A percentile compares a stretch with the other conserved stretches of the same genome.
Evolutionary conservation across 2,797 vertebrate genomes (phyloP).

Genomic region (Tapera naevia): DNA sequence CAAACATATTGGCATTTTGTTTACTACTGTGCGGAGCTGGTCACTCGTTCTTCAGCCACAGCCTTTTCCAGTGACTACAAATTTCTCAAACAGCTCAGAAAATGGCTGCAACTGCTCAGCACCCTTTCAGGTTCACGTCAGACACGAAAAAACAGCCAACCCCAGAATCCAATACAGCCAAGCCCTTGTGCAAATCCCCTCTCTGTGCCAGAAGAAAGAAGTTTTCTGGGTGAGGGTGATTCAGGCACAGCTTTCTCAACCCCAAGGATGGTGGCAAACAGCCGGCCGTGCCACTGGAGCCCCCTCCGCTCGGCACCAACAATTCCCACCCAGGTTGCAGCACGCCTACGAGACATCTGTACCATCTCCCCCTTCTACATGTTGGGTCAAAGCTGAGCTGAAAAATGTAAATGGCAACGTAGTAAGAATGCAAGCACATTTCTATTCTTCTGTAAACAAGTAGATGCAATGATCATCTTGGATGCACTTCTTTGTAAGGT

Average conservation of each 20-base stretch:
- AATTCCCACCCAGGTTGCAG: background rate
- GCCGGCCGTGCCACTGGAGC: rapidly evolving
- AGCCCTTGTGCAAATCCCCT: background rate
- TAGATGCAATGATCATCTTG: background rate
- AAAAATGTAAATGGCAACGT: background rate
- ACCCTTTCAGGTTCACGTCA: background rate
- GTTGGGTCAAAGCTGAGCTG: background rate
- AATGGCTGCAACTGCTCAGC: background rate
- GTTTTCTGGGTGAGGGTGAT: rapidly evolving
- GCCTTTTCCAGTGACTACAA: background rate
- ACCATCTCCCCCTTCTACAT: background rate
- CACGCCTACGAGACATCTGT: background rate
- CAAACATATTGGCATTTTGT: background rate
- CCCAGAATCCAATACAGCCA: rapidly evolving
- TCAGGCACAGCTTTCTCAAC: background rate
- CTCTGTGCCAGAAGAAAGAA: background rate
- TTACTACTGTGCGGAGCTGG: background rate
- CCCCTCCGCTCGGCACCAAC: background rate
- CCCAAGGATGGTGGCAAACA: background rate
- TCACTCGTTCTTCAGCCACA: background rate
- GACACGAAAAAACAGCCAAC: background rate
- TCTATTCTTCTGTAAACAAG: background rate
- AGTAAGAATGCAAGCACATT: background rate
- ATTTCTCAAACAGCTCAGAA: constrained; percentile 4
- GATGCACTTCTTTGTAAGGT: background rate